Evolutionary conservation across 2,113 vertebrate genomes (phyloP).

Genomic region (Larimichthys crocea): DNA sequence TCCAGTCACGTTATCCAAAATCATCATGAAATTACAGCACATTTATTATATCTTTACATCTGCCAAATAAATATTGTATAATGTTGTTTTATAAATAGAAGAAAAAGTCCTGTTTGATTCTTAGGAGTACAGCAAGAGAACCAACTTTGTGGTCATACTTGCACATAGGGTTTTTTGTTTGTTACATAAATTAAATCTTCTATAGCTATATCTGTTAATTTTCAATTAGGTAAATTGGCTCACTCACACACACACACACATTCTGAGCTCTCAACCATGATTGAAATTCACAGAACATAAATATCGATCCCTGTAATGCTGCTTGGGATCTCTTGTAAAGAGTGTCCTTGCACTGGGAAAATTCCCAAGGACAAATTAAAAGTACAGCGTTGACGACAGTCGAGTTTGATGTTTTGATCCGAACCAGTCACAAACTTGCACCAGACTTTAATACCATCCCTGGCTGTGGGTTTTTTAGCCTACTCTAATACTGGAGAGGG

Average conservation of each 20-base stretch:
- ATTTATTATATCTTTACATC: neutral
- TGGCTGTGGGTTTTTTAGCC: slow-evolving; percentile 38
- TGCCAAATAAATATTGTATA: neutral
- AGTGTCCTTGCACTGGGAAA: neutral
- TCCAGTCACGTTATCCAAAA: slow-evolving; percentile 15
- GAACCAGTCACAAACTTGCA: neutral
- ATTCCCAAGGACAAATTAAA: slow-evolving; percentile 12
- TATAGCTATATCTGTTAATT: slow-evolving; percentile 9
- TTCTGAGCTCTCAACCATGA: slow-evolving; percentile 18
- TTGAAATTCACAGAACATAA: slow-evolving; percentile 41
- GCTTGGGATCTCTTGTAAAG: neutral
- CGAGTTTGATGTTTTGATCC: slow-evolving; percentile 13
- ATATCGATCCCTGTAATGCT: slow-evolving; percentile 35
- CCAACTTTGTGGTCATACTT: neutral
- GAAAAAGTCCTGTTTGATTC: neutral
- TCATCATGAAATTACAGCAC: neutral
- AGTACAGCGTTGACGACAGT: neutral
- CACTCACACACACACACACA: neutral
- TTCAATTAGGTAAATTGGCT: slow-evolving; percentile 35
- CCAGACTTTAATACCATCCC: slow-evolving; percentile 10
- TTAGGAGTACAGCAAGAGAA: neutral
- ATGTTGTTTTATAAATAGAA: neutral
- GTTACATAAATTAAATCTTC: neutral
- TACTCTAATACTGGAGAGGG: slow-evolving; percentile 28
- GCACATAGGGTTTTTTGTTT: neutral